Evolutionary conservation across 64 coral and sea anemone species (phyloP), one percentile per base, ranked within the genome.

Genomic region (Orbicella faveolata): DNA sequence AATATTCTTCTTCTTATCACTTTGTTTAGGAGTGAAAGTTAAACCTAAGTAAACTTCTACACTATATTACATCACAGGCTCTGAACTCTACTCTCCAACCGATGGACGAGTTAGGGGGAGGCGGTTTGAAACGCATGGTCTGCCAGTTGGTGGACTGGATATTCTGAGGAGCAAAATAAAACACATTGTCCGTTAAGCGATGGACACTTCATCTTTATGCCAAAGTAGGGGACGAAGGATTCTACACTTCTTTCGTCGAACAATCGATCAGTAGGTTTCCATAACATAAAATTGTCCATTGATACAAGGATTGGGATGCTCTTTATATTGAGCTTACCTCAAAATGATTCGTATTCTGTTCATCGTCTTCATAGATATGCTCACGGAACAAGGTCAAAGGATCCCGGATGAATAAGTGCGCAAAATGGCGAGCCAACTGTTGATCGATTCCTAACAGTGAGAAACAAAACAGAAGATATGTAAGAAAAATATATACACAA

Each of bases 61-160:
- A 67, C 20, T 9, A 2, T 10, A 63, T 63, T 73, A 95, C 97
- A 91, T 99, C 97, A 62, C 91, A 91, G 51, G 97, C 88, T 59
- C 97, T 88, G 69, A 99, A 99, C 55, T 99, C 97, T 15, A 99
- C 97, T 13, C 97, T 89, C 97, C 97, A 99, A 9, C 97, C 97
- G 52, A 99, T 99, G 41, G 91, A 74, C 2, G 97, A 96, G 86
- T 99, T 91, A 4, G 91, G 94, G 4, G 94, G 97, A 2, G 97
- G 97, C 13, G 97, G 97, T 23, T 99, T 99, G 36, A 99, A 99
- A 0, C 97, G 78, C 97, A 99, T 96, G 33, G 94, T 99, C 73
- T 99, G 97, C 97, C 97, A 99, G 91, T 99, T 99, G 25, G 94
- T 99, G 48, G 97, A 99, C 76, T 99, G 94, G 17, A 99, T 99